Evolutionary conservation across 2,113 vertebrate genomes (phyloP), one percentile per base, ranked within the genome.

Genomic region (Ciconia boyciana): DNA sequence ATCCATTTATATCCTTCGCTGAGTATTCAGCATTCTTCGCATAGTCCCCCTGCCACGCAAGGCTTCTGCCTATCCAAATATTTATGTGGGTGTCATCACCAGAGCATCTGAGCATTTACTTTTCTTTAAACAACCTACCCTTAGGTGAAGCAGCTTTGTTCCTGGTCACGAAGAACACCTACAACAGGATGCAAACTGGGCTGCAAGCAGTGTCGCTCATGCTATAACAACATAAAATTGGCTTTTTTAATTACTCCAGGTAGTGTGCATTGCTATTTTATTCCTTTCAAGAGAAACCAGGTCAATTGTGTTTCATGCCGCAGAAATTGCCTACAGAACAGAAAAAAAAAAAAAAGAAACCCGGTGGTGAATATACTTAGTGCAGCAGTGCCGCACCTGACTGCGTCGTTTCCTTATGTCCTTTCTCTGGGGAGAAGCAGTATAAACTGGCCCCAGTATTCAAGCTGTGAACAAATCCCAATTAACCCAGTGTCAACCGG

Each of bases 331-430:
- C 41, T 46, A n/a, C 16, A 41, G 81, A 75, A n/a, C 8, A 54
- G 10, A 26, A 32, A 39, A 11, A n/a, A 43, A 58, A 20, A 3
- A 2, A 2, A 34, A 34, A 78, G 6, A 13, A 77, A 22, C 0
- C 16, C 6, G 4, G 6, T 13, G n/a, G 36, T 52, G 58, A 54
- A n/a, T 41, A 36, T 2, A 44, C 15, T 25, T 9, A 22, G 24
- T 13, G 46, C 60, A 52, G 41, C 10, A 21, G n/a, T 16, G 34
- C 28, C 2, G 0, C 54, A 13, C n/a, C 25, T 46, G 65, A 43
- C 29, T 49, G 31, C 44, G 22, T 6, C 0, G 0, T 28, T 31
- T 43, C 54, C 41, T 74, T 3, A 3, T 6, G 28, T 10, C 24
- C 28, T 43, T 81, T 46, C 34, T 52, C 16, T 19, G 32, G 6